Percentiles rank a stretch among this genome's conserved stretches.
phyloP scores from a whole-genome alignment of 2,797 vertebrate genomes.

The Microchirus variegatus region DNA sequence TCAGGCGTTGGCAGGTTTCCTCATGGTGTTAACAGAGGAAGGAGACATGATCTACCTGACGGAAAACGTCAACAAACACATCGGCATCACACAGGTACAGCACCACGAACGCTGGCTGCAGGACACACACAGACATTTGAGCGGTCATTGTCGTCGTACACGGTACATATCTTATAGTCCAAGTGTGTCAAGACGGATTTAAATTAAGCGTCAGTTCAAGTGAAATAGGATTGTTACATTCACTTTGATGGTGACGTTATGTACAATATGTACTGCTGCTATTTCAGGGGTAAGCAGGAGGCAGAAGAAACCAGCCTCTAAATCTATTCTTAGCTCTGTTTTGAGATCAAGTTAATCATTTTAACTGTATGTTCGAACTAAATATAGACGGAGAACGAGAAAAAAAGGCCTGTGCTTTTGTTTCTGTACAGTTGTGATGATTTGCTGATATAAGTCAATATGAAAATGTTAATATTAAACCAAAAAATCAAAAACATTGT shows the following conservation, averaged over 20 bases:
- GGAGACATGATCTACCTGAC: conserved; percentile 90
- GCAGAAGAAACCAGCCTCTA: not conserved
- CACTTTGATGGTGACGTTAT: not conserved
- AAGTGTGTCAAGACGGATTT: no score
- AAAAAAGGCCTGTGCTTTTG: not conserved
- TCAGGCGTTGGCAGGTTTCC: conserved; percentile 85
- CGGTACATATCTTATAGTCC: no score
- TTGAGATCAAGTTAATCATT: conserved; percentile 5
- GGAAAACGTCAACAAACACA: conserved; percentile 86
- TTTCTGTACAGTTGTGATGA: not conserved
- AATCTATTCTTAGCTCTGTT: conserved; percentile 25
- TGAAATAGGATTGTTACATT: no score
- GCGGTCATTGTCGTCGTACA: no score
- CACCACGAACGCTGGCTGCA: not conserved
- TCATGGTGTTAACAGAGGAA: conserved; percentile 87
- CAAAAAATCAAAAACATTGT: no score
- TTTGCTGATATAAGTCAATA: no score
- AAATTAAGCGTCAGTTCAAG: no score
- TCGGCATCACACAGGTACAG: conserved; percentile 81
- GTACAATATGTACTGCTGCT: not conserved
- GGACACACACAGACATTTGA: not conserved
- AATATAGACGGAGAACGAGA: not conserved
- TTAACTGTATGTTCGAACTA: not conserved
- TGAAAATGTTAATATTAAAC: no score
- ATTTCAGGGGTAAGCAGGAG: conserved; percentile 10